phyloP scores from a whole-genome alignment of 2,113 vertebrate genomes.

The Ciconia boyciana region DNA sequence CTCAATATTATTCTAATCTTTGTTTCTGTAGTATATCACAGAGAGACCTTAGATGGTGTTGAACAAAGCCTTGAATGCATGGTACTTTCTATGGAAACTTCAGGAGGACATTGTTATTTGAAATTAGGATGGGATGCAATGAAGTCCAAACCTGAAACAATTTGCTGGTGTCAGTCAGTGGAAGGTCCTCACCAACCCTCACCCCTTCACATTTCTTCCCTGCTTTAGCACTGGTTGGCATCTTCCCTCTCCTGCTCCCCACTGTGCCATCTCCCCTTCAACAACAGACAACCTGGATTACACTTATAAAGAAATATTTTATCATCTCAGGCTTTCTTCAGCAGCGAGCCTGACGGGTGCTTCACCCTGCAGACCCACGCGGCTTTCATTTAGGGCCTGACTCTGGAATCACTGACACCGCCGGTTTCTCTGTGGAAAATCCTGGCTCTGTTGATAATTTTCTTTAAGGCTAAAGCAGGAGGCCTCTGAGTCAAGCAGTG shows the following conservation, averaged over 20 bases:
- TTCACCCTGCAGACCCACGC: not conserved
- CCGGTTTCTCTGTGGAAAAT: not conserved
- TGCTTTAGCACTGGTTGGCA: not conserved
- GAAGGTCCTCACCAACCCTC: not conserved
- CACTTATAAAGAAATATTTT: not conserved
- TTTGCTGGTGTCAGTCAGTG: not conserved
- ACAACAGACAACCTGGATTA: not conserved
- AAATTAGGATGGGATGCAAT: not conserved
- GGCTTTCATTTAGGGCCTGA: not conserved
- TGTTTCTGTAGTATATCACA: not conserved
- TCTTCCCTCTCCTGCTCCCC: not conserved
- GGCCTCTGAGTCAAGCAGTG: not conserved
- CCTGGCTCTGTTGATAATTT: not conserved
- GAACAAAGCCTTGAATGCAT: not conserved
- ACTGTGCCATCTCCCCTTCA: not conserved
- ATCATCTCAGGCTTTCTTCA: not conserved
- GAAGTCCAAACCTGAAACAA: not conserved
- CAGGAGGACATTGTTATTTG: not conserved
- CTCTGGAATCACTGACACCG: not conserved
- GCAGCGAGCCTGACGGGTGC: not conserved
- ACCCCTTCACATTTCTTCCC: not conserved
- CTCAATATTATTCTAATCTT: not conserved
- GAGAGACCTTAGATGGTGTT: not conserved
- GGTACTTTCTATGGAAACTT: not conserved
- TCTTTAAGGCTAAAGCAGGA: not conserved